Evolutionary conservation across 2,113 vertebrate genomes (phyloP), one percentile per base, ranked within the genome.

Genomic region (Procavia capensis): DNA sequence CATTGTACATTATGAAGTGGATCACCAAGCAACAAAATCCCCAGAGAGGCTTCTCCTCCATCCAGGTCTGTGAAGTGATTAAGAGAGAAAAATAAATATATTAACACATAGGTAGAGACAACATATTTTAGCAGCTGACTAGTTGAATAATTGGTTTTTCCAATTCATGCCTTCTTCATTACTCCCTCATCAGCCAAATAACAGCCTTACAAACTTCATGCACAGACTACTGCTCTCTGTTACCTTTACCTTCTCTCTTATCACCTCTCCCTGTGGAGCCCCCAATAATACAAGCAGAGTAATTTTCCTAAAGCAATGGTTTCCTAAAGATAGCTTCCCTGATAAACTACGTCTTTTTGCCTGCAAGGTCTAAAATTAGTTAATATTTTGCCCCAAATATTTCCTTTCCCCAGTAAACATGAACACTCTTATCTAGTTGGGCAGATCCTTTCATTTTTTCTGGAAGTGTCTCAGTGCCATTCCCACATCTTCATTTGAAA

Each of bases 1-100:
- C 98, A 3, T 85, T 97, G 1, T 31, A 36, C 10, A 98, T 99
- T 25, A 98, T 99, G 50, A 98, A 94, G 64, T 99, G 99, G 99
- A 97, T 99, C 43, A 91, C 70, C 41, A 98, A 98, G 88, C 98
- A 99, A 91, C 99, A 99, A 97, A 99, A 99, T 88, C 94, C 99
- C 0, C 98, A 97, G 0, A 99, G 99, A 0, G 99, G 99, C 0
- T 99, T 99, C 97, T 97, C 98, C 3, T 99, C 99, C 83, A 99
- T 99, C 50, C 99, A 99, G 98, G 99, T 99, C 43, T 87, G 92
- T 92, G 68, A 45, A 41, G 20, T 74, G 5, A 75, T 31, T 39
- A n/a, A 50, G 27, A 25, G 27, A 75, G n/a, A 81, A 81, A 88
- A 79, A 76, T n/a, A 76, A 57, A 43, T 80, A 24, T 7, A 31